Evolutionary conservation across 35 echinoderm and acorn worm genomes (phyloP), one percentile per base, ranked within the genome.

Genomic region (Heliocidaris tuberculata): DNA sequence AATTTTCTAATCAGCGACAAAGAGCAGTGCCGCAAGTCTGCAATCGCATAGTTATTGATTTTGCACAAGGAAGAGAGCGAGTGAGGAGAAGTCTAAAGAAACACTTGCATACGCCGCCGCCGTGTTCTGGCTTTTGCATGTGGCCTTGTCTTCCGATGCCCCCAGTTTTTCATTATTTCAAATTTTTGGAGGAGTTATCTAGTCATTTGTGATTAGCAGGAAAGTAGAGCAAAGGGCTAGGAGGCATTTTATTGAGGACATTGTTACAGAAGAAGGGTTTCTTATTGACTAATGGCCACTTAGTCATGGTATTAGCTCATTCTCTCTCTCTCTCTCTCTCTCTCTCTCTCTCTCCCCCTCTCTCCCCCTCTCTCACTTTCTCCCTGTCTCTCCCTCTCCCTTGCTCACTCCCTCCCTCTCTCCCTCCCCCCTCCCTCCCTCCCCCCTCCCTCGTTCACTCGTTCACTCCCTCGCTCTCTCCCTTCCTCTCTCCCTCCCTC

Each of bases 1-100:
- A 78, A 78, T 78, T 78, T 78, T 78, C 65, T 78, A 78, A 78
- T n/a, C 65, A 78, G 65, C 27, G 65, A 78, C 65, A 78, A 78
- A 78, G 65, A n/a, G 65, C 65, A 78, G 21, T 78, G 65, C 65
- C 65, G 65, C 65, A n/a, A 78, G 65, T 78, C 65, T 24, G 65
- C 65, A 78, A 78, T 78, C 17, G 65, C 65, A 78, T 19, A 78
- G 65, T 78, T 78, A 78, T 78, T 78, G 65, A 78, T 78, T 78
- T n/a, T 24, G 65, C 21, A 19, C 65, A 17, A 78, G 65, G 21
- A n/a, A 78, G 65, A 78, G 52, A 11, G 52, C 52, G 15, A 56
- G 52, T 15, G 52, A 56, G 52, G 52, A 56, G 65, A 78, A 24
- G 19, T 78, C 21, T 2, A 78, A 78, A 78, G 65, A 78, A 19